Base-by-base conservation (phyloP, 2,113 vertebrate species). In the Chaenocephalus aceratus region DNA sequence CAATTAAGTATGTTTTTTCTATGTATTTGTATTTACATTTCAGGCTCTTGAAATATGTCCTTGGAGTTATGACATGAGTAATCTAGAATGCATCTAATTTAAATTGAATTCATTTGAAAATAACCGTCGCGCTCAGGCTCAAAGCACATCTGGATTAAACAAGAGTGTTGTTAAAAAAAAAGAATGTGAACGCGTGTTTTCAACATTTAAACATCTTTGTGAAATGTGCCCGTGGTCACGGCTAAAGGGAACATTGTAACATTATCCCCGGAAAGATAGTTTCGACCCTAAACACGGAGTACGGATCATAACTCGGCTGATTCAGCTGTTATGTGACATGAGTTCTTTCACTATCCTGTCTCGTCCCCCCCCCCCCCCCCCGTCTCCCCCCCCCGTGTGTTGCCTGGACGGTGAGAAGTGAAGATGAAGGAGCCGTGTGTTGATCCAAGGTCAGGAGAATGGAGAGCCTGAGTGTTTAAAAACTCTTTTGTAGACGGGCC, bases 401-500 rank as follows among this genome's bases (percentile, higher is more conserved):
- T 79, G 79, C 62, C 86, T 76, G 75, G 73, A 77, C 77, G 89
- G 84, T 83, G 71, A 83, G 84, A 82, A 48, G 58, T 86, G 84
- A 53, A 87, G 89, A 93, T 94, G 86, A 94, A 95, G 91, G 87
- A 79, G 30, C 65, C 76, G 86, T 12, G 63, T 88, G 89, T 94
- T 92, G 89, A 93, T 92, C 87, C 86, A 75, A 86, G 85, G 84
- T 90, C 82, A 89, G 90, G 91, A 93, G 91, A 93, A 94, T 93
- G 89, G 84, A 89, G 90, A 92, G 90, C 69, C 89, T 88, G 88
- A 73, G 88, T 93, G 93, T 84, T 90, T n/a, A n/a, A 93, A 91
- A 91, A 80, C 88, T 75, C 57, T 80, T 77, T 75, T 90, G 83
- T 82, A 82, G 87, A 86, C 64, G 15, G 54, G 75, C 91, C 82